Evolutionary conservation across 2,888 invertebrate species (phyloP), one percentile per base, ranked within the genome.

Genomic region (Lathronympha strigana): DNA sequence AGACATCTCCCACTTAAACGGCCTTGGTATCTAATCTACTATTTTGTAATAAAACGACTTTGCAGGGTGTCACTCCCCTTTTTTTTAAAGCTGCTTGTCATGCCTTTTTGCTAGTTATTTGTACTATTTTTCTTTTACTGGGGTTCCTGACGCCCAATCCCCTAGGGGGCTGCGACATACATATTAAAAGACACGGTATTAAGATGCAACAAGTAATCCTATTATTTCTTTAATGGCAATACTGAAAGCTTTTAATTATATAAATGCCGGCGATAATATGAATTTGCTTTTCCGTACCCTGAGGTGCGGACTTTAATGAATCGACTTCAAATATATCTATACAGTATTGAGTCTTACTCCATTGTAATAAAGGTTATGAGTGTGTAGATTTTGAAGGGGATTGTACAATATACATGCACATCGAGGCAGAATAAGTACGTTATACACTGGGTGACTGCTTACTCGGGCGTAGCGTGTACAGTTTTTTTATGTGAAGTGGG

Each of bases 391-490:
- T 43, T 11, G 43, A 5, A 19, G 43, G 19, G 6, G 9, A 40
- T 36, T 13, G 38, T 38, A 43, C 43, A 43, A 43, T 43, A 9
- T 43, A 11, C 21, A 19, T 43, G 19, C 21, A 19, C 21, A 19
- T 3, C 15, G 15, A 19, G 43, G 43, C 43, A 43, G 19, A 43
- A 43, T 43, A 43, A 43, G 43, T 21, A 21, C 19, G 19, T 43
- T 43, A 43, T 17, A 43, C 19, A 43, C 43, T 21, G 43, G 43
- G n/a, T 43, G 43, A 43, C 21, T 21, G 43, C 43, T 43, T 11
- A 4, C 4, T 43, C 43, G 43, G 11, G 43, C 43, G 43, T 43
- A 21, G 9, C 19, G 6, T 51, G n/a, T 31, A 15, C n/a, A 25
- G 25, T 25, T n/a, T n/a, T n/a, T n/a, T n/a, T n/a, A n/a, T n/a